phyloP scores from a whole-genome alignment of 1,140 invertebrate species.

The Bombus fervidus region DNA sequence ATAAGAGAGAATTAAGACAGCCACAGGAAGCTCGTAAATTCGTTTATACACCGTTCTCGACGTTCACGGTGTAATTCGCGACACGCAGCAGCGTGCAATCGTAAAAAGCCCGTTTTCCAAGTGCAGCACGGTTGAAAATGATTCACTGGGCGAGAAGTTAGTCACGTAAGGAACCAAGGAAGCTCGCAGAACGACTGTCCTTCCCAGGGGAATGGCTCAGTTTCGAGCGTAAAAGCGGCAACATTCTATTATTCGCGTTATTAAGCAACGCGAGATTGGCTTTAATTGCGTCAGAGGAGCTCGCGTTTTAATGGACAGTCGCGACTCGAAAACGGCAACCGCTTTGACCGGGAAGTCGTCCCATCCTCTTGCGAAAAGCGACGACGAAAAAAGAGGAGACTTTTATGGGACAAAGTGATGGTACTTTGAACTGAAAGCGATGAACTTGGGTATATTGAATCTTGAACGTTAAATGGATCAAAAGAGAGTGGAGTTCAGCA shows the following conservation, averaged over 20 bases:
- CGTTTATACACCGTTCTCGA: too few species aligned
- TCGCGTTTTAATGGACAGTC: slow-evolving; percentile 21
- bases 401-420: neutral
- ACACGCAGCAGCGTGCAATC: too few species aligned
- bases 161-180: neutral
- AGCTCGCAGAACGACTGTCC: too few species aligned
- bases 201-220: neutral
- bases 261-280: slow-evolving; percentile 23
- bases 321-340: neutral
- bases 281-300: slow-evolving; percentile 25
- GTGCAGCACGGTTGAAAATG: neutral
- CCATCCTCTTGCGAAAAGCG: neutral
- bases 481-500: neutral
- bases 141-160: neutral
- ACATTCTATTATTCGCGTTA: slow-evolving; percentile 39
- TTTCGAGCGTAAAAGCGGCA: neutral
- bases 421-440: neutral
- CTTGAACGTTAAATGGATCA: neutral
- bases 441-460: neutral
- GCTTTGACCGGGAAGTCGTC: neutral
- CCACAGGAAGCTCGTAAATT: neutral
- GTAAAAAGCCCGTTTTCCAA: slow-evolving; percentile 1
- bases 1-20: slow-evolving; percentile 10
- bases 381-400: neutral
- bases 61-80: too few species aligned